Base-by-base conservation (phyloP, 2,888 invertebrate species). In the Lithophane semibrunnea region DNA sequence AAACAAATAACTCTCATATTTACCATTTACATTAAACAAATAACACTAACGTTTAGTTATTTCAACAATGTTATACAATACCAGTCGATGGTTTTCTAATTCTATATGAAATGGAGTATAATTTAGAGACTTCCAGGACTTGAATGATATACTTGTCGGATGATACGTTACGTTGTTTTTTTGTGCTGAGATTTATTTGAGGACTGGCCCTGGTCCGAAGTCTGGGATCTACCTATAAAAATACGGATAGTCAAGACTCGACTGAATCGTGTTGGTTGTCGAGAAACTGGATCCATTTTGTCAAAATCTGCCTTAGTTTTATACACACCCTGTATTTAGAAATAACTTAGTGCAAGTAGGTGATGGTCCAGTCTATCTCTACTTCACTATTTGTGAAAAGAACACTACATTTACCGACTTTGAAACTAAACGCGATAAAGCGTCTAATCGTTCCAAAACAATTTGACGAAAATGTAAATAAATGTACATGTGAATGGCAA, bases 271-370 rank as follows among this genome's bases (percentile, higher is more conserved):
- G n/a, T n/a, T n/a, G n/a, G n/a, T 18, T 65, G 47, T 66, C 24
- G 3, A 24, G 10, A 65, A 24, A 69, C 9, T 37, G 24, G 37
- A 56, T n/a, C 7, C 10, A 52, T 67, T 68, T 37, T 37, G 12
- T 18, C 3, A 18, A 84, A 65, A n/a, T 44, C n/a, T 49, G 42
- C 12, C 52, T 54, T 58, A 70, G 73, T 83, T 86, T 66, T 47
- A 86, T 77, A 78, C 72, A 86, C 73, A 64, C 5, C 69, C 69
- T 73, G 86, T 86, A 83, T 74, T 78, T 73, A 79, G 71, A 74
- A 77, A 83, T 88, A 86, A 87, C 85, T 87, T 87, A 84, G 86
- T 73, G 75, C 72, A 82, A 83, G 79, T 74, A 81, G 82, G 73
- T 78, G 75, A 77, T 77, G 65, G 54, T 54, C 61, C 77, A 70